Conservation (phyloP, 1,140 invertebrate genomes). For the Ptiloglossa arizonensis region DNA sequence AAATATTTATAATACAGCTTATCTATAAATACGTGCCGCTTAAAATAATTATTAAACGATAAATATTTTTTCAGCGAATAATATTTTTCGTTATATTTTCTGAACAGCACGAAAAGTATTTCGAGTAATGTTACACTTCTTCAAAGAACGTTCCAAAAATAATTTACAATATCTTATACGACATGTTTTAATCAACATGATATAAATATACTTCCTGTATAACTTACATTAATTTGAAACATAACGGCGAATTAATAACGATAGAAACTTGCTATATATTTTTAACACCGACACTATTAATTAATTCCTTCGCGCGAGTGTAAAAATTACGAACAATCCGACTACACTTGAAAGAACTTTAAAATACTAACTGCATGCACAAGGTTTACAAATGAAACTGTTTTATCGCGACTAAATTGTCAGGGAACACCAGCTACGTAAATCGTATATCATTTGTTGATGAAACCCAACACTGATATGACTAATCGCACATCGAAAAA, state of each 20-base stretch:
- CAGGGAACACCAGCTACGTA: constrained; percentile 17
- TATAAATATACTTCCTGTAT: neutral
- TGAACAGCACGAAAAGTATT: no score
- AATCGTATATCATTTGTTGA: constrained; percentile 11
- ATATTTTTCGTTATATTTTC: no score
- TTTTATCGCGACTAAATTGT: constrained; percentile 17
- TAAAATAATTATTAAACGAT: no score
- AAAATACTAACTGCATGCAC: neutral
- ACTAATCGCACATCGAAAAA: constrained; percentile 9
- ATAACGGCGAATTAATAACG: neutral
- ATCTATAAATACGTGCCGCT: no score
- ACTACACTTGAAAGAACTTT: neutral
- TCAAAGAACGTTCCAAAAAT: no score
- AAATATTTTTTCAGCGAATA: no score
- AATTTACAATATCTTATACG: no score
- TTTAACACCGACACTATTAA: neutral
- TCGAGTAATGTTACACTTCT: no score
- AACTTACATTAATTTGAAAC: constrained; percentile 16
- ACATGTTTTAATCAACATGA: no score
- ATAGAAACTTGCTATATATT: neutral
- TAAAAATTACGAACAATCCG: neutral
- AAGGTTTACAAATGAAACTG: neutral
- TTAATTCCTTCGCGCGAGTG: neutral
- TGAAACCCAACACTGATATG: constrained; percentile 4
- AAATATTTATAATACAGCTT: no score